Conservation (phyloP, 2,888 invertebrate species). For the Pachycephus smyrnensis region DNA sequence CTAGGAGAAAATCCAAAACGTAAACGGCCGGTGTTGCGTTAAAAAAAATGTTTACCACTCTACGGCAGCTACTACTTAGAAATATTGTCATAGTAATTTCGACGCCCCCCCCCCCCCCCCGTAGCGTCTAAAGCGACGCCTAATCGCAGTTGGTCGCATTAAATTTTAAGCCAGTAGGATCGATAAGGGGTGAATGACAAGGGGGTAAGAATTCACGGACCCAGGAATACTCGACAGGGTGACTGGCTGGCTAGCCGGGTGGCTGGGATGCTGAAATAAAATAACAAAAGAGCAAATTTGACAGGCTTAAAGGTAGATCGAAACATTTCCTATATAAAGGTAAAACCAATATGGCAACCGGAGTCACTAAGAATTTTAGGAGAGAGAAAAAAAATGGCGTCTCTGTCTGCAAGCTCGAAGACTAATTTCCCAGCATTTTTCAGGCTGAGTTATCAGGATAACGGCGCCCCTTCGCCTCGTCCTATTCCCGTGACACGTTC, state of each 20-base stretch:
- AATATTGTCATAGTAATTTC: not conserved
- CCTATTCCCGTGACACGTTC: constrained; percentile 40
- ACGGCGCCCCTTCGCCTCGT: constrained; percentile 26
- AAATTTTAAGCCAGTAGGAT: not conserved
- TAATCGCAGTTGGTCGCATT: not conserved
- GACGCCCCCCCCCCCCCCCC: too few species aligned
- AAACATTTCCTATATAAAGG: not conserved
- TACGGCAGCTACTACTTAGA: not conserved
- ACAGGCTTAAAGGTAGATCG: not conserved
- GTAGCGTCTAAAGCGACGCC: not conserved
- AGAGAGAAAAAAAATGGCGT: not conserved
- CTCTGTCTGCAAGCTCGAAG: constrained; percentile 10
- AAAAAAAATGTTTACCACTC: not conserved
- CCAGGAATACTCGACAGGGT: not conserved
- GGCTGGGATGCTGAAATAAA: not conserved
- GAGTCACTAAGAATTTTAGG: not conserved
- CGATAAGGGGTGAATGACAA: not conserved
- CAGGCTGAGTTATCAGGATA: constrained; percentile 52
- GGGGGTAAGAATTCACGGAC: not conserved
- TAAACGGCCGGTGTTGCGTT: not conserved
- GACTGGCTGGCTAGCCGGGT: not conserved
- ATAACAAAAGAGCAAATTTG: not conserved
- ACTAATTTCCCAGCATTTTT: constrained; percentile 57
- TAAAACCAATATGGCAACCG: not conserved
- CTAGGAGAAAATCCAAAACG: not conserved